These are phyloP conservation scores for Graptemys geographica DNA, from an alignment of 2,797 vertebrate genomes.

Conservation along the genomic window DNA sequence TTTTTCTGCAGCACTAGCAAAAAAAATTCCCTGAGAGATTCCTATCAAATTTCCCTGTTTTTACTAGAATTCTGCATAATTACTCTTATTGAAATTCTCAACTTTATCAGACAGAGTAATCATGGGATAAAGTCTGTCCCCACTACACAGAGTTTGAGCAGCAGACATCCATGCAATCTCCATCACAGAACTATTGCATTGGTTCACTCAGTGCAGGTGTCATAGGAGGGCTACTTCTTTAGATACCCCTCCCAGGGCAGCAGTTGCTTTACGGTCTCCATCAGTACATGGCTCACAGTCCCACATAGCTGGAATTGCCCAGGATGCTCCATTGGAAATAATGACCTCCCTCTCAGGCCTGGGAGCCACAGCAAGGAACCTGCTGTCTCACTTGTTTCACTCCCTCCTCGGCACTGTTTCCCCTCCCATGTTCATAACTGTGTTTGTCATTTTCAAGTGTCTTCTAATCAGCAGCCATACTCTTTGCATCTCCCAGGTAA, in stretches of 20 bases:
- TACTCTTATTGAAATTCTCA: background rate
- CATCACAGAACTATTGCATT: background rate
- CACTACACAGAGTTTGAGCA: background rate
- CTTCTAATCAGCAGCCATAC: background rate
- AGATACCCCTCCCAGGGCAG: background rate
- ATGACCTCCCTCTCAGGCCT: background rate
- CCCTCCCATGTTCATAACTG: background rate
- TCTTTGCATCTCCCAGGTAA: background rate
- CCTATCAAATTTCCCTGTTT: background rate
- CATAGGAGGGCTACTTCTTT: background rate
- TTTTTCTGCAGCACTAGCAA: slow-evolving; percentile 10
- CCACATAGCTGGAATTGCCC: background rate
- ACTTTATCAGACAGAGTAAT: background rate
- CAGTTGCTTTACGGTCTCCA: background rate
- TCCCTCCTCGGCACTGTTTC: background rate
- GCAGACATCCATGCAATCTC: background rate
- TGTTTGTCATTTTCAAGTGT: background rate
- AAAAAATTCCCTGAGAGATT: background rate
- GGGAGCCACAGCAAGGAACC: background rate
- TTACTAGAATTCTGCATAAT: background rate
- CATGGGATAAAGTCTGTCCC: background rate
- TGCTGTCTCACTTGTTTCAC: background rate
- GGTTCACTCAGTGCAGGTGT: background rate
- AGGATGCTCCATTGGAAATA: background rate
- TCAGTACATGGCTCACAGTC: background rate